phyloP scores from a whole-genome alignment of 1,140 invertebrate genomes.

The Procambarus clarkii region DNA sequence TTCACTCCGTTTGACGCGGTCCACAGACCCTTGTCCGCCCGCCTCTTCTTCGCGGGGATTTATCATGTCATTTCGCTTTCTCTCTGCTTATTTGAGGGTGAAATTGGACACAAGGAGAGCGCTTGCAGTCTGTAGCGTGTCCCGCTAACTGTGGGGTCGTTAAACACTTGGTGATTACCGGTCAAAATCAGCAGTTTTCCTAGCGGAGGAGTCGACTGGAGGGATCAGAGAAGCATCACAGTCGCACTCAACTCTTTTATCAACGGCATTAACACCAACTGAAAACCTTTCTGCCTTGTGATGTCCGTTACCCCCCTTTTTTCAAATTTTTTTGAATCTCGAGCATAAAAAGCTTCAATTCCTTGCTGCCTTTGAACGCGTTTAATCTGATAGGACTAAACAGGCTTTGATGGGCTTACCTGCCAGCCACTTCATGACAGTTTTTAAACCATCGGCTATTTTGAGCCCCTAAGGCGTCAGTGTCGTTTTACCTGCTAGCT shows the following conservation, averaged over 20 bases:
- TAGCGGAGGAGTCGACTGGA: neutral
- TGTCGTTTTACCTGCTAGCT: neutral
- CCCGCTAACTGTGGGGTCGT: neutral
- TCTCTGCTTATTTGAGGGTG: slow-evolving; percentile 55
- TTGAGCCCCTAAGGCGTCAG: neutral
- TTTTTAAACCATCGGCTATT: neutral
- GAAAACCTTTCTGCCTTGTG: neutral
- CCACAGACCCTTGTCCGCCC: slow-evolving; percentile 1
- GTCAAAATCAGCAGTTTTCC: slow-evolving; percentile 10
- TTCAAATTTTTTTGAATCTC: neutral
- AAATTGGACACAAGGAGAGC: slow-evolving; percentile 50
- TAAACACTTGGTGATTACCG: neutral
- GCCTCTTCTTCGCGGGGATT: slow-evolving; percentile 19
- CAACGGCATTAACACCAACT: neutral
- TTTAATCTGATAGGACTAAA: slow-evolving; percentile 22
- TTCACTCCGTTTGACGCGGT: slow-evolving; percentile 62
- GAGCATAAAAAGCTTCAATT: neutral
- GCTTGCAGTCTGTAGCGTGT: neutral
- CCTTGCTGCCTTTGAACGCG: slow-evolving; percentile 13
- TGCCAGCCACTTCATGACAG: neutral
- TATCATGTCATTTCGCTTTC: slow-evolving; percentile 64
- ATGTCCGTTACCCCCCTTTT: neutral
- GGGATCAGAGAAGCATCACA: neutral
- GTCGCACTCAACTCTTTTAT: neutral
- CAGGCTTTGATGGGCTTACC: slow-evolving; percentile 5